phyloP scores from a whole-genome alignment of 1,140 invertebrate genomes.

The Trichogramma pretiosum region DNA sequence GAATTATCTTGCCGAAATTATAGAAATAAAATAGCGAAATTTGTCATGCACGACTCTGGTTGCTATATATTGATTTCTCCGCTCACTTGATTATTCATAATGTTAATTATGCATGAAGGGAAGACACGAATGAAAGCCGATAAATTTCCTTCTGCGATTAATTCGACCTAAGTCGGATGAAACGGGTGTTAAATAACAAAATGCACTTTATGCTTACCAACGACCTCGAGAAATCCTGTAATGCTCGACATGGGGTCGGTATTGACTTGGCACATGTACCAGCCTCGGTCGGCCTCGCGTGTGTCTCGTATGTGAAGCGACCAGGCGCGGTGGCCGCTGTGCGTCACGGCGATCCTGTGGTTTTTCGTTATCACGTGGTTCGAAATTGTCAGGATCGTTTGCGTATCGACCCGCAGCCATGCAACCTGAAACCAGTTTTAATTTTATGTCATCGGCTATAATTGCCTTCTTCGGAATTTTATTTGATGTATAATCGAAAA shows the following conservation, averaged over 20 bases:
- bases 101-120: background rate
- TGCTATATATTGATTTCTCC: no score
- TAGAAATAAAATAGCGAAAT: no score
- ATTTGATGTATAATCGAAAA: no score
- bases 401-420: constrained; percentile 54
- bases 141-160: background rate
- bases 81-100: no score
- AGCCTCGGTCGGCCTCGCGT: constrained; percentile 43
- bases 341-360: constrained; percentile 50
- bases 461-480: constrained; percentile 15
- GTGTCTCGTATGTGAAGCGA: constrained; percentile 47
- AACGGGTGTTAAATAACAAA: no score
- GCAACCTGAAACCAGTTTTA: constrained; percentile 53
- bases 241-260: constrained; percentile 53
- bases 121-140: constrained; percentile 1
- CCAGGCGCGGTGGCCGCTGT: constrained; percentile 50
- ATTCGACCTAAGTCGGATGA: no score
- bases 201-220: constrained; percentile 43
- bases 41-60: no score
- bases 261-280: constrained; percentile 55
- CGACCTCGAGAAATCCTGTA: constrained; percentile 50
- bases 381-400: constrained; percentile 53
- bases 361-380: constrained; percentile 50
- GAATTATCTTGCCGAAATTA: no score
- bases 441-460: constrained; percentile 21